Percentiles rank a stretch among this genome's conserved stretches.
phyloP scores from a whole-genome alignment of 2,113 vertebrate species.

The Struthio camelus region DNA sequence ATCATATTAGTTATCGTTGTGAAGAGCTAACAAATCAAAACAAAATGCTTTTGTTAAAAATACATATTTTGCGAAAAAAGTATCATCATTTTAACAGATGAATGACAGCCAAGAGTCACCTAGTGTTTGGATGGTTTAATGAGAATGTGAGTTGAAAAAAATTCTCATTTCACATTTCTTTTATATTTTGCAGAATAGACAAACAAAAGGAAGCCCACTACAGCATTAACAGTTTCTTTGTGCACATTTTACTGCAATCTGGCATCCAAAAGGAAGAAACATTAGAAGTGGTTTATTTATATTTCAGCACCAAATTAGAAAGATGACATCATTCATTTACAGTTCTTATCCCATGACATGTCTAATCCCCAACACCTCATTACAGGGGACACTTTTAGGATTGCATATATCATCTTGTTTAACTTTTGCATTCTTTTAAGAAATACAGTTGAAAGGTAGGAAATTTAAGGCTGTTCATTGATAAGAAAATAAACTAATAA shows the following conservation, averaged over 20 bases:
- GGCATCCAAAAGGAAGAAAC: slow-evolving; percentile 76
- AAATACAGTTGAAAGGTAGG: slow-evolving; percentile 79
- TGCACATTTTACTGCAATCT: slow-evolving; percentile 74
- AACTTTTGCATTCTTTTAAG: slow-evolving; percentile 80
- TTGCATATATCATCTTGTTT: slow-evolving; percentile 81
- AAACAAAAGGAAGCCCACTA: slow-evolving; percentile 50
- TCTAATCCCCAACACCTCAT: slow-evolving; percentile 80
- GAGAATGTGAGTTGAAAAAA: slow-evolving; percentile 25
- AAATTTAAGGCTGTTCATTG: slow-evolving; percentile 70
- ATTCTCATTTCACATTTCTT: slow-evolving; percentile 22
- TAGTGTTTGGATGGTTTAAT: slow-evolving; percentile 39
- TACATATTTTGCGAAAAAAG: neutral
- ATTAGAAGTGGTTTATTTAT: slow-evolving; percentile 81
- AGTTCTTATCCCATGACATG: slow-evolving; percentile 79
- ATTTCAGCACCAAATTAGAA: slow-evolving; percentile 81
- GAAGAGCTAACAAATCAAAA: neutral
- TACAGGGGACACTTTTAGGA: slow-evolving; percentile 79
- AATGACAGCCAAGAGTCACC: slow-evolving; percentile 27
- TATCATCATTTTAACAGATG: slow-evolving; percentile 26
- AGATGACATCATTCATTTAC: slow-evolving; percentile 84
- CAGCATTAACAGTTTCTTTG: slow-evolving; percentile 61
- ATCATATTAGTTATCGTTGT: neutral
- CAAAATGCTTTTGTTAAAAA: neutral
- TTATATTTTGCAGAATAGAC: neutral
- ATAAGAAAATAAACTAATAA: slow-evolving; percentile 80